Base-by-base conservation (phyloP, 1,140 invertebrate species). In the Thereuonema tuberculata region DNA sequence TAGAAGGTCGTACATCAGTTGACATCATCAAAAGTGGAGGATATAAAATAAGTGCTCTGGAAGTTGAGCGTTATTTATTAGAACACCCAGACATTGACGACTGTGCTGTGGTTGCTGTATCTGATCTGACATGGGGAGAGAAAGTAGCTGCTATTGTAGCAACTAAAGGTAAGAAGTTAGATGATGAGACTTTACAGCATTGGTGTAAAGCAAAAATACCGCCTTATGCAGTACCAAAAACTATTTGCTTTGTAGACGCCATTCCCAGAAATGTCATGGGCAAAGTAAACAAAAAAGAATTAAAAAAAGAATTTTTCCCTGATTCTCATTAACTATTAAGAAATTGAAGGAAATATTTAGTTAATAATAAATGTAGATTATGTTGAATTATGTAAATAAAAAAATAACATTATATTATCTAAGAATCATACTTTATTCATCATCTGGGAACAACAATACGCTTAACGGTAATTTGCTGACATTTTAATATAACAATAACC, bases 1-100 rank as follows among this genome's bases (percentile, higher is more conserved):
- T 95, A 58, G 74, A 93, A 24, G 92, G 92, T 43, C 76, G 91
- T 28, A 85, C 83, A 25, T 89, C 82, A 9, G 81, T 89, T 0
- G 91, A 96, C 69, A 89, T 94, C 49, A 92, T 96, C 62, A 94
- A 93, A 73, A 85, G 83, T 62, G 87, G 88, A 20, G 91, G 89
- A 0, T 93, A 87, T 72, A 90, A 89, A 76, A 81, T 87, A 26
- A 87, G 85, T 68, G 87, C 87, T 1, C 74, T 92, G 15, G 84
- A 92, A 71, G 81, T 94, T 17, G 91, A 95, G 75, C 85, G 86
- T 2, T 78, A 83, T 9, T 75, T 95, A 14, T 71, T 93, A 52
- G 80, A 81, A 25, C 83, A 92, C 75, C 82, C 84, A 1, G 73
- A 78, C 62, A 81, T 94, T 20, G 70, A 73, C 24, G 90, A 95